Base-by-base conservation (phyloP, 2,888 invertebrate species). In the Calliopum simillimum region DNA sequence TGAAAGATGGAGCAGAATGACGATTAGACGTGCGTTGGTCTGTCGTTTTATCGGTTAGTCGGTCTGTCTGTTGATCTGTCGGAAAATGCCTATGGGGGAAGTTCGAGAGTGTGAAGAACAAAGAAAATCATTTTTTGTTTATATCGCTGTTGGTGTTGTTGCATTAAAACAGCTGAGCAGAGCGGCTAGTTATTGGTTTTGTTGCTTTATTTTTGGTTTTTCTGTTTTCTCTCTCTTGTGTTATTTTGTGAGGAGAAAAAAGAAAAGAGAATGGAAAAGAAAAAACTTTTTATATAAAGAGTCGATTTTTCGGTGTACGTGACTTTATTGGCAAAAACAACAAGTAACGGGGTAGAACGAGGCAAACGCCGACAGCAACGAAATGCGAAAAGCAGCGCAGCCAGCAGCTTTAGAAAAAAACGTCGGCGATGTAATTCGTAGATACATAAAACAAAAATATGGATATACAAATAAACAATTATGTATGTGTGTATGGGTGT, bases 251-350 rank as follows among this genome's bases (percentile, higher is more conserved):
- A 59, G 41, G n/a, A 33, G 21, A 11, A 16, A 16, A 14, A 14
- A 23, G n/a, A n/a, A n/a, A n/a, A n/a, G n/a, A n/a, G n/a, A n/a
- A n/a, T n/a, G n/a, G n/a, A 8, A 41, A 58, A 4, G 21, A 23
- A 16, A 25, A 53, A 23, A 53, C 2, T 8, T 11, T 23, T 46
- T n/a, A 43, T 12, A 4, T n/a, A 55, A 53, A 65, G 55, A 65
- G 65, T 65, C 55, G 44, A 65, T 65, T 53, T 65, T 23, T 53
- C n/a, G 53, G 46, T 43, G 53, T 65, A 65, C 55, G 55, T 55
- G 65, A 65, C 55, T 53, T 65, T 53, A 25, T 14, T 6, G 46
- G 46, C 47, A 44, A 33, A 13, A 46, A 61, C 61, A 61, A 21
- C 61, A 61, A n/a, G 19, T 2, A 12, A 16, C 16, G 43, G 44